A percentile compares a stretch with the other conserved stretches of the same genome.
Conservation (phyloP, 2,888 invertebrate species). For the Idaea biselata region DNA sequence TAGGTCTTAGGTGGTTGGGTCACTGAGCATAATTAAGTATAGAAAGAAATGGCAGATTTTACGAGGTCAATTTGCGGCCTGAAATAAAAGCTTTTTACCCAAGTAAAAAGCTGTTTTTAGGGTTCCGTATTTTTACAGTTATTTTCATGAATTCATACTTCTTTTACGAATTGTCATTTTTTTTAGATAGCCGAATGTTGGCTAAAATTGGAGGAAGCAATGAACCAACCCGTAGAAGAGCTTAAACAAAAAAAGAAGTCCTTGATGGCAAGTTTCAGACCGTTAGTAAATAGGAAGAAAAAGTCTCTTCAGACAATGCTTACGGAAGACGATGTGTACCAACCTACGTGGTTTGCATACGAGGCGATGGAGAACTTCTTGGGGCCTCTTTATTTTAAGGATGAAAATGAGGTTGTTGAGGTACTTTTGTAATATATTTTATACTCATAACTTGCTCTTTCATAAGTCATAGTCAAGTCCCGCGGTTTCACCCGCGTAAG, state of each 20-base stretch:
- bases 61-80: too few relatives aligned
- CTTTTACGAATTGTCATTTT: not conserved
- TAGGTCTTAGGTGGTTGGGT: too few relatives aligned
- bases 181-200: not conserved
- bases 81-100: too few relatives aligned
- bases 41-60: too few relatives aligned
- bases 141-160: too few relatives aligned
- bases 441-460: too few relatives aligned
- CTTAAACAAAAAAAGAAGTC: not conserved
- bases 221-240: not conserved
- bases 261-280: not conserved
- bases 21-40: too few relatives aligned
- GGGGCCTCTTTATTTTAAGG: not conserved
- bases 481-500: too few relatives aligned
- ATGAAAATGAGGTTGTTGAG: not conserved
- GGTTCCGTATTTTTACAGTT: too few relatives aligned
- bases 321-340: slow-evolving; percentile 4
- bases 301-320: not conserved
- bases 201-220: not conserved
- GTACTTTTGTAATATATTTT: too few relatives aligned
- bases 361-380: not conserved
- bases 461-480: too few relatives aligned
- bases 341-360: not conserved
- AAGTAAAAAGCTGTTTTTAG: too few relatives aligned
- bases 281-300: not conserved